phyloP scores from a whole-genome alignment of 2,888 invertebrate genomes.

The Melipona beecheii region DNA sequence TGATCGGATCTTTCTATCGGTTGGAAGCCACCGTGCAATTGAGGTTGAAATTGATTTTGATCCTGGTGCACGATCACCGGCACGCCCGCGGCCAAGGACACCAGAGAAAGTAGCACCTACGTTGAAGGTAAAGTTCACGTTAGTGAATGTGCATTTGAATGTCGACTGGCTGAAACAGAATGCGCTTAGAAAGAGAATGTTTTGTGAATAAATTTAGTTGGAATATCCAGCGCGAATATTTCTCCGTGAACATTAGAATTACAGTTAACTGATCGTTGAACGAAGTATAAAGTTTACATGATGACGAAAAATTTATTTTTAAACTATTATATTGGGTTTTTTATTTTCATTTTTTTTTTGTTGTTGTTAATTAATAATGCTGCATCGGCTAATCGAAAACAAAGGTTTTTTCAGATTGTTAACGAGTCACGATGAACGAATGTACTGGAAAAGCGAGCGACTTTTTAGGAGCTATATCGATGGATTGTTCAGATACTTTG shows the following conservation, averaged over 20 bases:
- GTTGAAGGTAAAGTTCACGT: slow-evolving; percentile 49
- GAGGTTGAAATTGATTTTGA: slow-evolving; percentile 67
- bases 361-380: background rate
- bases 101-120: slow-evolving; percentile 76
- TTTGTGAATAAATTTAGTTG: background rate
- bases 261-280: background rate
- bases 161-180: background rate
- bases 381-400: too few species aligned
- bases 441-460: background rate
- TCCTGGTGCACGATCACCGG: slow-evolving; percentile 75
- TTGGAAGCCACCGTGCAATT: slow-evolving; percentile 58
- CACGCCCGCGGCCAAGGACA: slow-evolving; percentile 73
- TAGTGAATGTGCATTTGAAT: slow-evolving; percentile 20
- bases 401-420: background rate
- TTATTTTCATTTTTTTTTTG: background rate
- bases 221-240: background rate
- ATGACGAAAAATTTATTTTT: background rate
- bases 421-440: too few species aligned
- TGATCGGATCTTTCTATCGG: slow-evolving; percentile 79
- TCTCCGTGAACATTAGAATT: background rate
- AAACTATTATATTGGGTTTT: background rate
- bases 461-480: background rate
- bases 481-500: background rate
- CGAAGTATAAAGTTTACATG: background rate
- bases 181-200: background rate